These are phyloP conservation scores for Adelosebastes latens DNA, from an alignment of 2,797 vertebrate species.

Conservation along the genomic window DNA sequence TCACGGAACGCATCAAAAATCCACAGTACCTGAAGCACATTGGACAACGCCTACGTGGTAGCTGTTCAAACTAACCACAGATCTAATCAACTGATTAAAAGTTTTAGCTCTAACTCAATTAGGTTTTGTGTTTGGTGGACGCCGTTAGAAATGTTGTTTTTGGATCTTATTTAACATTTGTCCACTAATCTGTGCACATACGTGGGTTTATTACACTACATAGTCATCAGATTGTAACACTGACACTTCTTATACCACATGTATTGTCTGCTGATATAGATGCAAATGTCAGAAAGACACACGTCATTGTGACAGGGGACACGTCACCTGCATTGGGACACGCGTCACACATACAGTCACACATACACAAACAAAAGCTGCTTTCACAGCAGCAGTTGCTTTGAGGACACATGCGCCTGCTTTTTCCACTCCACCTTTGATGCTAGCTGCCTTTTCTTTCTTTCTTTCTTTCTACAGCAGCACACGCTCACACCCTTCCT, in stretches of 20 bases:
- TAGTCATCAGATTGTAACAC: not conserved
- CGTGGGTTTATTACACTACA: not conserved
- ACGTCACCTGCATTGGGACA: conserved; percentile 2
- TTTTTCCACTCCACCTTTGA: conserved; percentile 9
- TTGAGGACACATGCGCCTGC: not conserved
- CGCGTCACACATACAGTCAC: not conserved
- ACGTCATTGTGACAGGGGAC: not conserved
- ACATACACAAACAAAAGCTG: not conserved
- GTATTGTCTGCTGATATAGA: not conserved
- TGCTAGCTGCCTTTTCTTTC: conserved; percentile 2
- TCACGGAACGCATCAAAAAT: too few relatives aligned
- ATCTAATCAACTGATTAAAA: not conserved
- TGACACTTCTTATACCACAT: not conserved
- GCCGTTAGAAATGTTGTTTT: too few relatives aligned
- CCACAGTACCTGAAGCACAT: too few relatives aligned
- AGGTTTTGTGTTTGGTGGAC: not conserved
- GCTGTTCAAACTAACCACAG: too few relatives aligned
- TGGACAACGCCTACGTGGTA: too few relatives aligned
- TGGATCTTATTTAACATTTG: too few relatives aligned
- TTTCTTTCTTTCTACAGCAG: not conserved
- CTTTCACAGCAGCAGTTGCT: not conserved
- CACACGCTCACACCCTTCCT: not conserved
- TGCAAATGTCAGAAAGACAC: not conserved
- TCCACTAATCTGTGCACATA: not conserved
- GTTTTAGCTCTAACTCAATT: not conserved